These are phyloP conservation scores for Nysson spinosus DNA, from an alignment of 2,888 invertebrate genomes.

Conservation along the genomic window DNA sequence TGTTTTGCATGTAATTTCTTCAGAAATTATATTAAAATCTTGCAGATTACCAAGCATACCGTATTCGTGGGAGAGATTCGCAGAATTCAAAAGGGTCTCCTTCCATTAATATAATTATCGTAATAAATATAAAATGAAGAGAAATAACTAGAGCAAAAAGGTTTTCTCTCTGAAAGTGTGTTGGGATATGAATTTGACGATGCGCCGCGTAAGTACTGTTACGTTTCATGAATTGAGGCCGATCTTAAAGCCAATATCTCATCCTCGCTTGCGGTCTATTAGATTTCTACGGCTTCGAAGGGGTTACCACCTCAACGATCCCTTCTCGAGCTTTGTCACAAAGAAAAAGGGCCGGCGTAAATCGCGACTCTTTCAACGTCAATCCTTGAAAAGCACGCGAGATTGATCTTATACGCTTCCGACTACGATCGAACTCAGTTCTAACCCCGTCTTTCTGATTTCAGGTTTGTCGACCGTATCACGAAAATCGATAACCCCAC, in stretches of 20 bases:
- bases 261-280: slow-evolving; percentile 70
- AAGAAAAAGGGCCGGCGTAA: slow-evolving; percentile 51
- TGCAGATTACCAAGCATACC: too few relatives aligned
- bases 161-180: not conserved
- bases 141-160: not conserved
- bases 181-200: slow-evolving; percentile 35
- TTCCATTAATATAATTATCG: slow-evolving; percentile 58
- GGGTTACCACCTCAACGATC: slow-evolving; percentile 44
- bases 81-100: too few relatives aligned
- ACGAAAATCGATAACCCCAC: slow-evolving; percentile 48
- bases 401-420: slow-evolving; percentile 58
- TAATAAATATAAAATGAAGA: slow-evolving; percentile 28
- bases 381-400: slow-evolving; percentile 56
- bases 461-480: slow-evolving; percentile 33
- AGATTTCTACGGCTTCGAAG: slow-evolving; percentile 69
- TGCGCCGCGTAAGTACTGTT: slow-evolving; percentile 42
- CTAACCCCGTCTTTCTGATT: slow-evolving; percentile 19
- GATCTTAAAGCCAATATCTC: slow-evolving; percentile 68
- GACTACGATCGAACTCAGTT: slow-evolving; percentile 10
- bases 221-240: slow-evolving; percentile 53
- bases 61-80: too few relatives aligned
- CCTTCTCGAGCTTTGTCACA: slow-evolving; percentile 1
- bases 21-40: too few relatives aligned
- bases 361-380: slow-evolving; percentile 65
- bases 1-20: too few relatives aligned